phyloP scores from a whole-genome alignment of 2,888 invertebrate species.

The Alentia gelatinosa region DNA sequence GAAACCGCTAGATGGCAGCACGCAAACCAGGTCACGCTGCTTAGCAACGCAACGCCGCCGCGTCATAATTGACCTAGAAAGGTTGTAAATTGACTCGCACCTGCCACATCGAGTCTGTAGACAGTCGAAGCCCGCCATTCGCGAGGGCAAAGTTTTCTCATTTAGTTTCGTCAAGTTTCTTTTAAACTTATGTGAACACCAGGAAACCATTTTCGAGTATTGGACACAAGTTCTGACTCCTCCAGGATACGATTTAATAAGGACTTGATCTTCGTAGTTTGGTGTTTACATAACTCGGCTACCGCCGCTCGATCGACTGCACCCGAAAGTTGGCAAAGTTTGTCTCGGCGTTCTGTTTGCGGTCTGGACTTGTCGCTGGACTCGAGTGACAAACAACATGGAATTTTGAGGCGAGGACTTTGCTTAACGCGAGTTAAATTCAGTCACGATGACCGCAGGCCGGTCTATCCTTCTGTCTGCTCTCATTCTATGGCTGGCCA shows the following conservation, averaged over 20 bases:
- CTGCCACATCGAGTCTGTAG: not conserved
- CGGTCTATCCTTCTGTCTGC: not conserved
- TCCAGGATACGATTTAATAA: not conserved
- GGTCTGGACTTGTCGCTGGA: not conserved
- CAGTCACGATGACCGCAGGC: constrained; percentile 6
- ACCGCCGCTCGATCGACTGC: not conserved
- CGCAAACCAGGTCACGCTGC: constrained; percentile 7
- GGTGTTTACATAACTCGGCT: not conserved
- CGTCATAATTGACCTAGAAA: constrained; percentile 51
- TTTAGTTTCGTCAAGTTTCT: constrained; percentile 8
- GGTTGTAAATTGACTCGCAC: constrained; percentile 43
- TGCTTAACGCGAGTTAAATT: not conserved
- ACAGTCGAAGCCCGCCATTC: not conserved
- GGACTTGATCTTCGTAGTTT: not conserved
- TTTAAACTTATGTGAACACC: not conserved
- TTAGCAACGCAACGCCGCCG: constrained; percentile 47
- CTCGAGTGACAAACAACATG: not conserved
- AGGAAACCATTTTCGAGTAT: not conserved
- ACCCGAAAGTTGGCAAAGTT: not conserved
- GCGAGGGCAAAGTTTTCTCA: not conserved
- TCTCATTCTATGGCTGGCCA: constrained; percentile 35
- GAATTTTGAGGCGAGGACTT: not conserved
- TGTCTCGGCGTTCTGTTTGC: not conserved
- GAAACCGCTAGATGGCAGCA: not conserved
- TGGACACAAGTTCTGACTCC: not conserved